phyloP scores from a whole-genome alignment of 2,888 invertebrate genomes.

The Candidula unifasciata region DNA sequence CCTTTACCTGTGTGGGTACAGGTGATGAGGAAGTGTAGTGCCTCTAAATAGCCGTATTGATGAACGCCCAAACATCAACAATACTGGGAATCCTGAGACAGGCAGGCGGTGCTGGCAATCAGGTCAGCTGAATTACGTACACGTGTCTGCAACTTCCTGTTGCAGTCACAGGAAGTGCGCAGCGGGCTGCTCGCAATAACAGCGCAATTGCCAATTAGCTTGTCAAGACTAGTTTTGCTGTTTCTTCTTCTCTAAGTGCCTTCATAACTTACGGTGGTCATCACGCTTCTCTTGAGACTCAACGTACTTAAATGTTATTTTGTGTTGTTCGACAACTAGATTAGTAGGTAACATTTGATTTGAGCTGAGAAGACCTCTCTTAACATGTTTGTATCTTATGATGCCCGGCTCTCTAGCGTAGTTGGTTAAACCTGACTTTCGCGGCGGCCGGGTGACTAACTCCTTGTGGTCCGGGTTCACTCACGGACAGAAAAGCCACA shows the following conservation, averaged over 20 bases:
- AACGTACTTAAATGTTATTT: too few relatives aligned
- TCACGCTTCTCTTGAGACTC: too few relatives aligned
- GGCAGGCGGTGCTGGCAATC: not conserved
- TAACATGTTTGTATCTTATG: too few relatives aligned
- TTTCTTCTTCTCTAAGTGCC: not conserved
- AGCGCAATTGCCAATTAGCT: not conserved
- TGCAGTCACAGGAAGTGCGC: not conserved
- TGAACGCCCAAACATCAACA: constrained; percentile 4
- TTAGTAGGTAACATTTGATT: too few relatives aligned
- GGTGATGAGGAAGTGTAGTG: not conserved
- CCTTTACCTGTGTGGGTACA: constrained; percentile 9
- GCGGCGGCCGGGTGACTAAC: too few relatives aligned
- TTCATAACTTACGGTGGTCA: too few relatives aligned
- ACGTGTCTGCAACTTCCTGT: not conserved
- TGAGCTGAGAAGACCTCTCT: too few relatives aligned
- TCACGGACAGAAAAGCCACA: too few relatives aligned
- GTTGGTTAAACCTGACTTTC: too few relatives aligned
- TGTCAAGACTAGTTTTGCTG: not conserved
- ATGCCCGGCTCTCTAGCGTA: too few relatives aligned
- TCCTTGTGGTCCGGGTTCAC: too few relatives aligned
- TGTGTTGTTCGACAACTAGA: too few relatives aligned
- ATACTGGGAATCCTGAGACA: not conserved
- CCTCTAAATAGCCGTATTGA: constrained; percentile 14
- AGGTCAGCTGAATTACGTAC: not conserved
- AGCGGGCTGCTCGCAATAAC: not conserved